Evolutionary conservation across 2,797 vertebrate genomes (phyloP).

Genomic region (Diplodus sargus): DNA sequence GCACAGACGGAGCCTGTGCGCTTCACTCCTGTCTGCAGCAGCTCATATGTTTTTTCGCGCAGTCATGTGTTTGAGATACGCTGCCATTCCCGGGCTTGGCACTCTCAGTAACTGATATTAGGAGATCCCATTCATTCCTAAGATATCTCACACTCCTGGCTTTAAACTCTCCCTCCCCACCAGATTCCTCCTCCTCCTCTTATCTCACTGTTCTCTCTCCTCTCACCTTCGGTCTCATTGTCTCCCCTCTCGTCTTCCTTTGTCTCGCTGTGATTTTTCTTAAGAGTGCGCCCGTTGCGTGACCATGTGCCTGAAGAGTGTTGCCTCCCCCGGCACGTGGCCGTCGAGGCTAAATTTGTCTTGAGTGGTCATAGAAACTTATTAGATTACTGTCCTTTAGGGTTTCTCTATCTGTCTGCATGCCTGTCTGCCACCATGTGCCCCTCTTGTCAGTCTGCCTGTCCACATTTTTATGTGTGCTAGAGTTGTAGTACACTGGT

Average conservation of each 20-base stretch:
- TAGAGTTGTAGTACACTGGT: too few relatives aligned
- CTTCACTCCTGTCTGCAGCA: slow-evolving; percentile 27
- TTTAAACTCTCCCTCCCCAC: slow-evolving; percentile 30
- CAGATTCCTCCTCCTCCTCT: not conserved
- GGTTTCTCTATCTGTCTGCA: slow-evolving; percentile 18
- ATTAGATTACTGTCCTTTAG: slow-evolving; percentile 61
- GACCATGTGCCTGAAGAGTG: slow-evolving; percentile 25
- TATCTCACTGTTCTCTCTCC: not conserved
- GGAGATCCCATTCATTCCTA: slow-evolving; percentile 70
- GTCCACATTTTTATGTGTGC: not conserved
- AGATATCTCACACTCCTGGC: slow-evolving; percentile 46
- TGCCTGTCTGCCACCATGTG: slow-evolving; percentile 12
- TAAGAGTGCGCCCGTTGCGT: slow-evolving; percentile 8
- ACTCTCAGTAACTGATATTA: slow-evolving; percentile 66
- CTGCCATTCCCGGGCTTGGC: slow-evolving; percentile 52
- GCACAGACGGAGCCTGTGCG: slow-evolving; percentile 14
- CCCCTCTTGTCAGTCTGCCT: slow-evolving; percentile 23
- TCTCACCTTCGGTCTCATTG: not conserved
- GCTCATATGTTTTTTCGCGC: slow-evolving; percentile 38
- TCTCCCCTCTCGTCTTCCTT: slow-evolving; percentile 20
- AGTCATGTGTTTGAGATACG: slow-evolving; percentile 33
- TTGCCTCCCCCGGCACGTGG: slow-evolving; percentile 21
- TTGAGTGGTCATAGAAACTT: slow-evolving; percentile 45
- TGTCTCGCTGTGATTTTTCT: slow-evolving; percentile 10
- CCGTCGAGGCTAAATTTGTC: slow-evolving; percentile 61